Evolutionary conservation across 2,797 vertebrate species (phyloP).

Genomic region (Graptemys geographica): DNA sequence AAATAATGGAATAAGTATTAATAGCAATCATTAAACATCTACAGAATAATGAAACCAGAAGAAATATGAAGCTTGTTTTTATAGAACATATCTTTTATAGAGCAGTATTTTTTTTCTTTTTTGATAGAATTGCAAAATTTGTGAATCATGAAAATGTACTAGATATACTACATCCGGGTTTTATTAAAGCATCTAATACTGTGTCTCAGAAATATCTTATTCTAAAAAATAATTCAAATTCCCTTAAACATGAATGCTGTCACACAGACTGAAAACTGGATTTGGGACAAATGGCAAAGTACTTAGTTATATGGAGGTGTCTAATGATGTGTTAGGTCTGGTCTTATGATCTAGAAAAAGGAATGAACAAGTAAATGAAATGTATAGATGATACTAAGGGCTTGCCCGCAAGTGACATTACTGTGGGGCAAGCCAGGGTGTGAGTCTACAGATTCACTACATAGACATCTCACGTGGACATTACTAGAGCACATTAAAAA

Average conservation of each 20-base stretch:
- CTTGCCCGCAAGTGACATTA: neutral
- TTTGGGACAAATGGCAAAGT: neutral
- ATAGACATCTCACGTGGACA: neutral
- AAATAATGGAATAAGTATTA: neutral
- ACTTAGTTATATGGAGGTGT: neutral
- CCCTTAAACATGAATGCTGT: neutral
- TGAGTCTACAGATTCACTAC: neutral
- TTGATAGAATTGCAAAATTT: accelerated
- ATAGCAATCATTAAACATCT: neutral
- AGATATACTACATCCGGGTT: neutral
- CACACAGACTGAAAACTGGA: neutral
- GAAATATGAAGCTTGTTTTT: neutral
- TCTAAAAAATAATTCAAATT: neutral
- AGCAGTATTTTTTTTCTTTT: neutral
- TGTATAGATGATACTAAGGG: neutral
- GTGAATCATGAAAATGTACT: neutral
- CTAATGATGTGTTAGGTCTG: neutral
- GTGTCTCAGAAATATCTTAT: neutral
- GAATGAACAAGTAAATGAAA: neutral
- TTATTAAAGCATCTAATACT: neutral
- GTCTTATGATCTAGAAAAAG: accelerated
- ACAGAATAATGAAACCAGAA: neutral
- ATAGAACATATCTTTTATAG: neutral
- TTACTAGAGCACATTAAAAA: neutral
- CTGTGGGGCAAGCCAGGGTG: neutral